Evolutionary conservation across 1,140 invertebrate species (phyloP), one percentile per base, ranked within the genome.

Genomic region (Mizuhopecten yessoensis): DNA sequence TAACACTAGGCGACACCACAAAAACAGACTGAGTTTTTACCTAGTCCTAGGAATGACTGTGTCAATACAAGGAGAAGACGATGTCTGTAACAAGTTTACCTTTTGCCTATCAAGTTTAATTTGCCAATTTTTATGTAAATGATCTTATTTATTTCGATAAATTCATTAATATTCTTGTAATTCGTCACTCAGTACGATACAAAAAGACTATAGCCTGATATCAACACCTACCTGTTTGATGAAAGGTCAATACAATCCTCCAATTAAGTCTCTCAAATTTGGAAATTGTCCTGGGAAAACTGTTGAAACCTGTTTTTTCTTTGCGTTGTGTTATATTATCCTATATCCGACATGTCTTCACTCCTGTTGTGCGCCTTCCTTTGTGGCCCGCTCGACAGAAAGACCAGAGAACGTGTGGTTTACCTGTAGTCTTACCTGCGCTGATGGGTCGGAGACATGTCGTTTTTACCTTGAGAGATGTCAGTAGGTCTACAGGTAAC

Each of bases 381-480:
- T n/a, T 75, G 57, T 75, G 57, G 57, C 23, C 17, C 57, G 57
- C 23, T 75, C 23, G 57, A n/a, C 57, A 29, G 57, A 75, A 75
- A 75, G 57, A 75, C 57, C 17, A 75, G 36, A 13, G 36, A 39
- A 13, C 36, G 36, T 39, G 36, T 39, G 36, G 23, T 17, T n/a
- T n/a, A 29, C 57, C 57, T 75, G 57, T 75, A 3, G 23, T 29
- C 11, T 7, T 29, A 3, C 9, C 57, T 29, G 23, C 29, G 29
- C 23, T 75, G 57, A 75, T 75, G n/a, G 57, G 23, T 75, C 42
- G 9, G 42, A 45, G 42, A 17, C 57, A 17, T 75, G 57, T 75
- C 57, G 57, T 75, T 75, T 75, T 75, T 75, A 75, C 57, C 57
- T 75, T 75, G 57, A 75, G 57, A 75, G 29, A 75, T 75, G 57